Evolutionary conservation across 2,113 vertebrate genomes (phyloP).

Genomic region (Microcebus jonahi): DNA sequence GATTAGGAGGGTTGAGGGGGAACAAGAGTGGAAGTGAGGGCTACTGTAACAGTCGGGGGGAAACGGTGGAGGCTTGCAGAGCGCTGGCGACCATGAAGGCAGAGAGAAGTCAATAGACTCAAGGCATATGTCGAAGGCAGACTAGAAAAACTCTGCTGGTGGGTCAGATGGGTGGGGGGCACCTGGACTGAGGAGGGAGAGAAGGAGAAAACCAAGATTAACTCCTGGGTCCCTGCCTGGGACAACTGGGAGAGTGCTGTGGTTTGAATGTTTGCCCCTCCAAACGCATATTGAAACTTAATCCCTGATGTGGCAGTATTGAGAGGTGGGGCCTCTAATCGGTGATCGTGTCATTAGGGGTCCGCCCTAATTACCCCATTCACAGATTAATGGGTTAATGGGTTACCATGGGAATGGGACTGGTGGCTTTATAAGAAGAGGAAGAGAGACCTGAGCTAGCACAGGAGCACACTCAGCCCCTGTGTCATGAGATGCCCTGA

Average conservation of each 20-base stretch:
- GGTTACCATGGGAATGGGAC: background rate
- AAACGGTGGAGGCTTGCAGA: background rate
- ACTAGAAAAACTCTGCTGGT: background rate
- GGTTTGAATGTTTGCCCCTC: background rate
- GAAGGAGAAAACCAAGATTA: background rate
- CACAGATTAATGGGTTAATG: background rate
- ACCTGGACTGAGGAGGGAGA: background rate
- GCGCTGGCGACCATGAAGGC: background rate
- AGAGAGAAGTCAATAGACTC: background rate
- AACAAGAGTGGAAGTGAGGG: background rate
- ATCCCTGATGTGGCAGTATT: background rate
- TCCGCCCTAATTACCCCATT: background rate
- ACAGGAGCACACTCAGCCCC: background rate
- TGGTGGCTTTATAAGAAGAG: background rate
- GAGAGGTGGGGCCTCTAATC: background rate
- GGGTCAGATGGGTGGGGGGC: background rate
- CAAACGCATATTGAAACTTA: background rate
- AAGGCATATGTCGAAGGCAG: background rate
- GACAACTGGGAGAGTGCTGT: background rate
- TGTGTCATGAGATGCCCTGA: background rate
- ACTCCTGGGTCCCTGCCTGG: background rate
- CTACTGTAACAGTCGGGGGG: background rate
- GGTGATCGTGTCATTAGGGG: background rate
- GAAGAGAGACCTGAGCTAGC: background rate
- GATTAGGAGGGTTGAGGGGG: background rate